Conservation (phyloP, 1,140 invertebrate genomes). For the Palaemon carinicauda region DNA sequence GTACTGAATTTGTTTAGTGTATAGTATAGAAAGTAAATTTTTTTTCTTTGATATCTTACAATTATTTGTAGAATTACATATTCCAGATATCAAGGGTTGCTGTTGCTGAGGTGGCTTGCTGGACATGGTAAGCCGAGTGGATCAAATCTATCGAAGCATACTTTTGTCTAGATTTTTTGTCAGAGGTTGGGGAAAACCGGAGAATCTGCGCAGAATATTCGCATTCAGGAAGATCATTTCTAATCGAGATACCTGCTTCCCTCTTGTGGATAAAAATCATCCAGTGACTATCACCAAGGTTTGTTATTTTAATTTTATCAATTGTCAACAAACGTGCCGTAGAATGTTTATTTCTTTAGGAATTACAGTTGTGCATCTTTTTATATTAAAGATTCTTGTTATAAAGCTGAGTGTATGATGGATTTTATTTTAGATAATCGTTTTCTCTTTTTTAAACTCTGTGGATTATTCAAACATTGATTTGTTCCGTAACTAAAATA, state of each 20-base stretch:
- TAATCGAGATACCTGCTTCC: slow-evolving; percentile 81
- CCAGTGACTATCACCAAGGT: slow-evolving; percentile 91
- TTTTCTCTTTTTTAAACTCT: no score
- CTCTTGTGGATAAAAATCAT: slow-evolving; percentile 82
- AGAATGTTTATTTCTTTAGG: no score
- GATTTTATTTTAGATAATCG: no score
- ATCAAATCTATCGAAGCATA: slow-evolving; percentile 88
- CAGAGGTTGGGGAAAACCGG: slow-evolving; percentile 95
- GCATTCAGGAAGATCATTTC: slow-evolving; percentile 88
- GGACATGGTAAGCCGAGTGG: slow-evolving; percentile 64
- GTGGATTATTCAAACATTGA: no score
- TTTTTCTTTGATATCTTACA: no score
- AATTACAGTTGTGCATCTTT: background rate
- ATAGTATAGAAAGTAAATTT: no score
- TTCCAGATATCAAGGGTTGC: no score
- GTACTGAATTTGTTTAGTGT: no score
- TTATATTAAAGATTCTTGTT: background rate
- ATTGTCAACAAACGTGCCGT: no score
- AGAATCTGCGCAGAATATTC: slow-evolving; percentile 88
- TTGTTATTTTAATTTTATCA: slow-evolving; percentile 59
- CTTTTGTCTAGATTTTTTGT: slow-evolving; percentile 93
- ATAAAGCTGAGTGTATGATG: no score
- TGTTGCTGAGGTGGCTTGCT: background rate
- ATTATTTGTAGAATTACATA: no score
- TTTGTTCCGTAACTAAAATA: no score